Evolutionary conservation across 2,888 invertebrate species (phyloP).

Genomic region (Siphlonurus alternatus): DNA sequence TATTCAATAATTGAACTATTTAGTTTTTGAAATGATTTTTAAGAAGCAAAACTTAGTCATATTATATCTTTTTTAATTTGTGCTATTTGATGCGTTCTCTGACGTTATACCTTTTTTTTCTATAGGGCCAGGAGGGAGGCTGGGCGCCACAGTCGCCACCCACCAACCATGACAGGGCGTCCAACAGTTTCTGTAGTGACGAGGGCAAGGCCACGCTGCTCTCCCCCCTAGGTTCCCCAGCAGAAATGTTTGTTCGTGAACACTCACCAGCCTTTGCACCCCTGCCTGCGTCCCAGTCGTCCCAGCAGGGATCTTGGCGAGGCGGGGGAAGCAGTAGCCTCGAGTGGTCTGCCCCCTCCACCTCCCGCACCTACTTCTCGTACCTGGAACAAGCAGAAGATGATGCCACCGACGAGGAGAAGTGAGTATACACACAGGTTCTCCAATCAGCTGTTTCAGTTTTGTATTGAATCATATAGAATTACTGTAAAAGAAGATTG

Average conservation of each 20-base stretch:
- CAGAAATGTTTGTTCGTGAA: background rate
- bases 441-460: too few relatives aligned
- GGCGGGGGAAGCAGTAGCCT: background rate
- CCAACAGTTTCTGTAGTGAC: background rate
- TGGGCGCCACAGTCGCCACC: constrained; percentile 33
- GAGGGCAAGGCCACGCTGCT: background rate
- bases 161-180: constrained; percentile 47
- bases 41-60: too few relatives aligned
- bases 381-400: constrained; percentile 50
- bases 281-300: background rate
- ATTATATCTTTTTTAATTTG: too few relatives aligned
- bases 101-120: background rate
- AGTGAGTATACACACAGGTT: too few relatives aligned
- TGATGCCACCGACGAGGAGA: constrained; percentile 43
- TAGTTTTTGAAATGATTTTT: background rate
- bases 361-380: constrained; percentile 42
- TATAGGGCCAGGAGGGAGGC: background rate
- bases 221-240: background rate
- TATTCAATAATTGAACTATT: background rate
- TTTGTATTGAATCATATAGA: too few relatives aligned
- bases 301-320: background rate
- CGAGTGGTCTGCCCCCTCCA: background rate
- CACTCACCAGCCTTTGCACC: background rate
- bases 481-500: too few relatives aligned
- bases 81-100: too few relatives aligned